Conservation (phyloP, 1,140 invertebrate species). For the Theocolax elegans region DNA sequence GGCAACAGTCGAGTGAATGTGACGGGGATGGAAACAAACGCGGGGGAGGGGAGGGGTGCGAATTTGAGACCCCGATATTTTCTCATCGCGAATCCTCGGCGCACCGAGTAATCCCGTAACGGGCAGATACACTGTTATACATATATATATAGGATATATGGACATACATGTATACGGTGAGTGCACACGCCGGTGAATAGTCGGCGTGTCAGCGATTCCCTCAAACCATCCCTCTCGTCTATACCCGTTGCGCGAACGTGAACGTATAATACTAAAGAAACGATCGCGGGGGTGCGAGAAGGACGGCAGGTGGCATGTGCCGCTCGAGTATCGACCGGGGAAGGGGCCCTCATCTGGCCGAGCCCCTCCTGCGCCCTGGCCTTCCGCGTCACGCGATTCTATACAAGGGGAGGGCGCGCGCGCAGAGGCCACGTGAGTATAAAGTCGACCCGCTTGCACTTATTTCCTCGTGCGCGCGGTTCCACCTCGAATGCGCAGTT, state of each 20-base stretch:
- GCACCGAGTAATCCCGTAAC: too few species aligned
- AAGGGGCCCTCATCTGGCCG: conserved; percentile 23
- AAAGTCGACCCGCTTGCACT: background rate
- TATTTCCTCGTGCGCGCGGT: too few species aligned
- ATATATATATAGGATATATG: background rate
- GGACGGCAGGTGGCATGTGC: background rate
- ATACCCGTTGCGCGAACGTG: too few species aligned
- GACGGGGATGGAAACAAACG: too few species aligned
- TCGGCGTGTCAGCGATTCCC: background rate
- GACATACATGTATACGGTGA: conserved; percentile 5
- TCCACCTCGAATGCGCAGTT: too few species aligned
- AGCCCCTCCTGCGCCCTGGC: conserved; percentile 27
- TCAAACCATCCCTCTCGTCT: background rate
- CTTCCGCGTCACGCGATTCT: conserved; percentile 21
- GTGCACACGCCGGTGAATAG: background rate
- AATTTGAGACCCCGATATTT: conserved; percentile 7
- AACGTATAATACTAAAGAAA: background rate
- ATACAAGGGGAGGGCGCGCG: background rate
- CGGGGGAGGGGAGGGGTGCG: too few species aligned
- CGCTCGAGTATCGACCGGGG: conserved; percentile 52
- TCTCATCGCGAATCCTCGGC: background rate
- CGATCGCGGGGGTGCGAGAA: background rate
- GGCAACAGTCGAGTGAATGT: too few species aligned
- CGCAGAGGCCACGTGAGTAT: conserved; percentile 22
- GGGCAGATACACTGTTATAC: too few species aligned